Percentiles rank a stretch among this genome's conserved stretches.
These are phyloP conservation scores for Sebastes nivosus DNA, from an alignment of 2,797 vertebrate genomes.

Conservation along the genomic window DNA sequence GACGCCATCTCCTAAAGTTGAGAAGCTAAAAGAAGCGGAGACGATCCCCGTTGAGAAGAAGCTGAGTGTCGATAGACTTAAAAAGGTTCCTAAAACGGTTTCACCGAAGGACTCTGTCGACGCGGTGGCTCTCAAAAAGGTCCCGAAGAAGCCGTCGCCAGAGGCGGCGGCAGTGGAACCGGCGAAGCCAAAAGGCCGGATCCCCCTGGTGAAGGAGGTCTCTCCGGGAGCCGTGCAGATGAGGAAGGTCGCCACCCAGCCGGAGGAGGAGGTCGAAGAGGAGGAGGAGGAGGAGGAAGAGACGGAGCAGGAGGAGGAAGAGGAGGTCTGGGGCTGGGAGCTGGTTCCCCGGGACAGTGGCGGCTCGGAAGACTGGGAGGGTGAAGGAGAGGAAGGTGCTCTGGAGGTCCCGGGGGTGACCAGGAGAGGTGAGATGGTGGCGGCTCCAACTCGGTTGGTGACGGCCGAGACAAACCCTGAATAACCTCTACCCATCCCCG, in stretches of 20 bases:
- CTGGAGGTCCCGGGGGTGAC: slow-evolving; percentile 86
- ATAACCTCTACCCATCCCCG: slow-evolving; percentile 75
- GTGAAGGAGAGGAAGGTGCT: slow-evolving; percentile 75
- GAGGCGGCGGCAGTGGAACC: slow-evolving; percentile 54
- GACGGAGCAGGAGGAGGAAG: slow-evolving; percentile 66
- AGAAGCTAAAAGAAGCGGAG: slow-evolving; percentile 74
- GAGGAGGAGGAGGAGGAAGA: slow-evolving; percentile 68
- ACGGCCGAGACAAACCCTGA: slow-evolving; percentile 67
- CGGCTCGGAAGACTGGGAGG: slow-evolving; percentile 81
- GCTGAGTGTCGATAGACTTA: slow-evolving; percentile 67
- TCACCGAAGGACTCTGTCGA: slow-evolving; percentile 80
- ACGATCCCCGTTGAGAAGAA: slow-evolving; percentile 63
- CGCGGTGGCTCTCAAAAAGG: slow-evolving; percentile 69
- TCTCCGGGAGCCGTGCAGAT: slow-evolving; percentile 80
- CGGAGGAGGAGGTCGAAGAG: slow-evolving; percentile 82
- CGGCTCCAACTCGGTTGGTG: slow-evolving; percentile 70
- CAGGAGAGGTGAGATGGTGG: slow-evolving; percentile 89
- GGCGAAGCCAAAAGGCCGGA: slow-evolving; percentile 51
- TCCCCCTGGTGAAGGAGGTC: slow-evolving; percentile 75
- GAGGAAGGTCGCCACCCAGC: slow-evolving; percentile 79
- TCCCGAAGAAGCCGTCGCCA: slow-evolving; percentile 75
- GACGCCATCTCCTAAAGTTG: slow-evolving; percentile 79
- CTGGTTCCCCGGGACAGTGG: slow-evolving; percentile 78
- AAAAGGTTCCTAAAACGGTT: slow-evolving; percentile 68
- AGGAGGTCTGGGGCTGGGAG: slow-evolving; percentile 84